These are phyloP conservation scores for Embidobia sp. DNA, from an alignment of 2,888 invertebrate species.

Conservation along the genomic window DNA sequence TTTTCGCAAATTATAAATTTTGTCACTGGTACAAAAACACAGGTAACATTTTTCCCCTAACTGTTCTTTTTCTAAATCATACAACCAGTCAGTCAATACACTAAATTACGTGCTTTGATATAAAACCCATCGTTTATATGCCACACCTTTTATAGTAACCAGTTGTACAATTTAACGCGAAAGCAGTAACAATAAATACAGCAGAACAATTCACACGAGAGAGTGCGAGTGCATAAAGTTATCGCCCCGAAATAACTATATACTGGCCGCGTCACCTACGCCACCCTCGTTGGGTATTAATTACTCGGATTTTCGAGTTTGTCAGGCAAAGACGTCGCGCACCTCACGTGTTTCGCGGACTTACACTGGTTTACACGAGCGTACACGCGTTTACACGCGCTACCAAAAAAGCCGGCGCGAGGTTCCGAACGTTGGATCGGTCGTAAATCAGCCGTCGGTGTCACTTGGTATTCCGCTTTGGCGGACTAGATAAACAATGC, in stretches of 20 bases:
- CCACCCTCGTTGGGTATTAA: conserved; percentile 74
- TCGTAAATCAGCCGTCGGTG: conserved; percentile 37
- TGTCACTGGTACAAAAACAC: too few species aligned
- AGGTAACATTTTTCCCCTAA: too few species aligned
- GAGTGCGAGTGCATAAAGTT: conserved; percentile 23
- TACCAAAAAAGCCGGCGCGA: conserved; percentile 14
- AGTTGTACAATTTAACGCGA: too few species aligned
- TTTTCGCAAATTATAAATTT: too few species aligned
- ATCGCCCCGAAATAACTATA: conserved; percentile 71
- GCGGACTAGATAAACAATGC: conserved; percentile 26
- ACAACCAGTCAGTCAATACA: too few species aligned
- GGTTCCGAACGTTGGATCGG: conserved; percentile 15
- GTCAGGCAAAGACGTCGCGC: conserved; percentile 35
- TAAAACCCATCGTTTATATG: too few species aligned
- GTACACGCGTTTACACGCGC: conserved; percentile 64
- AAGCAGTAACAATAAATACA: too few species aligned
- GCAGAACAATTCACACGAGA: conserved; percentile 25
- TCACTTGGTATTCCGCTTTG: conserved; percentile 1
- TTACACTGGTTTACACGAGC: conserved; percentile 54
- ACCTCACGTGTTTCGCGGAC: background rate
- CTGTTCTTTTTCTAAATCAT: too few species aligned
- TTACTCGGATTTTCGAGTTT: conserved; percentile 72
- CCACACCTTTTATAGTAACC: too few species aligned
- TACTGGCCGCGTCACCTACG: conserved; percentile 50
- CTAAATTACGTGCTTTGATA: too few species aligned